Evolutionary conservation across 2,888 invertebrate genomes (phyloP).

Genomic region (Dasypogon diadema): DNA sequence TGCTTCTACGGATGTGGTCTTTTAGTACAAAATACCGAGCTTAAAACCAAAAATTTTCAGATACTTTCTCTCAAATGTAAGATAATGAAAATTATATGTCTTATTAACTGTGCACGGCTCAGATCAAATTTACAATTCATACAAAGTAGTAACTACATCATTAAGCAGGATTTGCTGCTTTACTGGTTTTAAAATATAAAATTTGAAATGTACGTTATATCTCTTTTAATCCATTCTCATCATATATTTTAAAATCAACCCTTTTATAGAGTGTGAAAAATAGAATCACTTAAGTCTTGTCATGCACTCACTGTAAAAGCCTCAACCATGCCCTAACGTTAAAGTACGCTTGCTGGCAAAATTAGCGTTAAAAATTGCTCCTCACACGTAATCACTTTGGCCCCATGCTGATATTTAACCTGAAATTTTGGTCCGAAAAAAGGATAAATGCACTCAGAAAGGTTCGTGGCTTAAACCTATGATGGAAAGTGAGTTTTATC

Average conservation of each 20-base stretch:
- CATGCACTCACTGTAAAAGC: conserved; percentile 10
- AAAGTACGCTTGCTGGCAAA: conserved; percentile 43
- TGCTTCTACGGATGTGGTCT: no score
- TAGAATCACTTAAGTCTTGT: conserved; percentile 27
- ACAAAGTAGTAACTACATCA: no score
- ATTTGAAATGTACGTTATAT: background rate
- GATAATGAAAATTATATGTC: no score
- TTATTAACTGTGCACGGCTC: no score
- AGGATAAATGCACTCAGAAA: conserved; percentile 8
- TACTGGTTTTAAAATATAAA: background rate
- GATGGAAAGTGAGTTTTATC: conserved; percentile 40
- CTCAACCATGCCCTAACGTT: background rate
- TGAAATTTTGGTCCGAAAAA: conserved; percentile 17
- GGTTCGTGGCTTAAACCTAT: conserved; percentile 33
- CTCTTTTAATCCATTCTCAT: background rate
- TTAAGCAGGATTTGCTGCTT: background rate
- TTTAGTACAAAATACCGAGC: no score
- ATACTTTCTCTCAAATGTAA: no score
- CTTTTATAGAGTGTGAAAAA: conserved; percentile 40
- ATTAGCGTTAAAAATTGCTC: conserved; percentile 50
- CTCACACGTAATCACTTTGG: conserved; percentile 10
- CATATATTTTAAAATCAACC: conserved; percentile 17
- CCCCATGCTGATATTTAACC: conserved; percentile 39
- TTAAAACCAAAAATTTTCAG: no score
- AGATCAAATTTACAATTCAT: no score